Conservation (phyloP, 2,113 vertebrate genomes). For the Nansenia antarctica region DNA sequence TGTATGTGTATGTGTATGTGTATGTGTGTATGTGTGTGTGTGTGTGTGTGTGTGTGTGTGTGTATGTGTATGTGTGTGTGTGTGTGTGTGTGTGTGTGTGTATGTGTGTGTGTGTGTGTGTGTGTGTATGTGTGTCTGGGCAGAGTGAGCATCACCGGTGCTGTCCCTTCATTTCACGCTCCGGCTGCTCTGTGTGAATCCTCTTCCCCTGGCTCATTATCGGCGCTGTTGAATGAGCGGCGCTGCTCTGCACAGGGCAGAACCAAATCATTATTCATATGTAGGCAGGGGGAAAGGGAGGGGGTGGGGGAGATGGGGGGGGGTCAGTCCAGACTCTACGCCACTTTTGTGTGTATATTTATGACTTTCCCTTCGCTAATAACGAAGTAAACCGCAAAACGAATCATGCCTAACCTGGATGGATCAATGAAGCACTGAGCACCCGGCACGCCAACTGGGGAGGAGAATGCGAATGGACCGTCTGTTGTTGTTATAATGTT, state of each 20-base stretch:
- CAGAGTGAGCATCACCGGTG: slow-evolving; percentile 52
- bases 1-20: slow-evolving; percentile 24
- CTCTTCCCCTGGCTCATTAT: slow-evolving; percentile 80
- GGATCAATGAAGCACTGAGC: slow-evolving; percentile 25
- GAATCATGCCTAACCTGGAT: slow-evolving; percentile 22
- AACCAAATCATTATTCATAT: slow-evolving; percentile 74
- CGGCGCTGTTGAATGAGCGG: slow-evolving; percentile 67
- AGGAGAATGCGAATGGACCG: slow-evolving; percentile 30
- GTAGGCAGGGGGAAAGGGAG: too few species aligned
- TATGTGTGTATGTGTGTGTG: slow-evolving; percentile 51
- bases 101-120: slow-evolving; percentile 20
- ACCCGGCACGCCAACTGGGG: background rate
- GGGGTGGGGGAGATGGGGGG: slow-evolving; percentile 50
- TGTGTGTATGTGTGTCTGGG: slow-evolving; percentile 53
- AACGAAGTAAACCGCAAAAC: slow-evolving; percentile 43
- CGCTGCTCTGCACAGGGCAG: slow-evolving; percentile 35
- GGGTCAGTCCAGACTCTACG: slow-evolving; percentile 63
- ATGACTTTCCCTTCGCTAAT: slow-evolving; percentile 59
- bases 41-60: slow-evolving; percentile 22
- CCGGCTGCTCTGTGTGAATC: slow-evolving; percentile 70
- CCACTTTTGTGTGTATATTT: slow-evolving; percentile 60
- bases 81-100: slow-evolving; percentile 19
- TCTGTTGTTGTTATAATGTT: slow-evolving; percentile 50
- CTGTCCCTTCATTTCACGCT: slow-evolving; percentile 82
- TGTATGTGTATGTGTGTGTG: slow-evolving; percentile 27